These are phyloP conservation scores for Meriones psammophilus DNA, from an alignment of 2,797 vertebrate genomes.

Conservation along the genomic window DNA sequence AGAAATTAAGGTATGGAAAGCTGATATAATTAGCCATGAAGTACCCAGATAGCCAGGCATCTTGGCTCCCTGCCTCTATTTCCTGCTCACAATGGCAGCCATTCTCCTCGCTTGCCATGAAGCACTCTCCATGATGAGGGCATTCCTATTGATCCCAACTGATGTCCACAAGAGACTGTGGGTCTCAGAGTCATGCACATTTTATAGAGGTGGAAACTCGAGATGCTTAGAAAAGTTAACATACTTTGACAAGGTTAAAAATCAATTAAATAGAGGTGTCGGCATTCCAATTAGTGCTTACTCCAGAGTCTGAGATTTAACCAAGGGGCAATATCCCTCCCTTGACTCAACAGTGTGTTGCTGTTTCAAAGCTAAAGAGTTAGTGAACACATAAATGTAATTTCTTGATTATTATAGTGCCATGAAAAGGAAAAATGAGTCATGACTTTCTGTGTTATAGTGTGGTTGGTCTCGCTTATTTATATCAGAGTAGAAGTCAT, in stretches of 20 bases:
- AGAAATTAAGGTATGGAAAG: background rate
- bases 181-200: background rate
- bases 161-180: background rate
- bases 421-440: background rate
- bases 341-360: background rate
- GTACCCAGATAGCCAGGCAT: background rate
- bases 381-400: background rate
- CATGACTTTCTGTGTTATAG: constrained; percentile 11
- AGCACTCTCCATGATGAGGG: background rate
- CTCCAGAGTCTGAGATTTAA: constrained; percentile 31
- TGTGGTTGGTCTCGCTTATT: constrained; percentile 20
- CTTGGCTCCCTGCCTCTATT: background rate
- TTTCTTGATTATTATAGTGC: constrained; percentile 16
- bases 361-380: background rate
- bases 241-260: constrained; percentile 67
- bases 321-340: background rate
- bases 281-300: constrained; percentile 48
- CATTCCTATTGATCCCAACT: background rate
- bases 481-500: background rate
- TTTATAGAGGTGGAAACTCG: background rate
- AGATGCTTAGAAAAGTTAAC: constrained; percentile 43
- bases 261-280: constrained; percentile 52
- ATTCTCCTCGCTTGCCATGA: background rate
- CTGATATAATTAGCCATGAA: background rate
- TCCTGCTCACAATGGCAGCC: background rate